Percentiles rank a stretch among this genome's conserved stretches.
Conservation (phyloP, 2,888 invertebrate species). For the Phortica okadai region DNA sequence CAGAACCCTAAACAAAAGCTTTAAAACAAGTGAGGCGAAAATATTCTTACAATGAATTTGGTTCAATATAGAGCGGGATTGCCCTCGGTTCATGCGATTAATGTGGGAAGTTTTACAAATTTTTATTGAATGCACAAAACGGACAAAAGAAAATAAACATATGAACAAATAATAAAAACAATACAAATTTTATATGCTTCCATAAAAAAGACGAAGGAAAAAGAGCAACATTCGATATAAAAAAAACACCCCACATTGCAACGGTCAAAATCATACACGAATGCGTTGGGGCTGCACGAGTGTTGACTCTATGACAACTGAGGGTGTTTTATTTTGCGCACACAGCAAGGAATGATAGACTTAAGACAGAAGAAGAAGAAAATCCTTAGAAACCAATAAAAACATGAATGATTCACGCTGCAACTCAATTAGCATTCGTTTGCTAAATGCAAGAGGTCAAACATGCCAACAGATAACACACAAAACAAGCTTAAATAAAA, state of each 20-base stretch:
- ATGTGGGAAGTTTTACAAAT: constrained; percentile 7
- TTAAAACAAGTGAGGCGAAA: constrained; percentile 37
- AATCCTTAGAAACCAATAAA: too few species aligned
- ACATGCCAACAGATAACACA: too few species aligned
- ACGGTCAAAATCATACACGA: neutral
- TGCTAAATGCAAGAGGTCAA: too few species aligned
- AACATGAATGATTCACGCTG: too few species aligned
- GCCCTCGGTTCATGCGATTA: neutral
- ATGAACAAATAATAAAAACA: constrained; percentile 68
- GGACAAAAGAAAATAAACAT: constrained; percentile 41
- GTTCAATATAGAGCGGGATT: neutral
- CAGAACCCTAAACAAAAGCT: neutral
- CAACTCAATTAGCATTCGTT: too few species aligned
- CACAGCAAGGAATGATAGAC: too few species aligned
- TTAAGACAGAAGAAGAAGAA: too few species aligned
- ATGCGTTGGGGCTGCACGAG: neutral
- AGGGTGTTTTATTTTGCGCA: too few species aligned
- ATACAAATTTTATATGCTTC: constrained; percentile 67
- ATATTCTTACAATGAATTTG: constrained; percentile 47
- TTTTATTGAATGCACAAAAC: neutral
- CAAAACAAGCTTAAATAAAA: too few species aligned
- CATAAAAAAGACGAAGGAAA: constrained; percentile 39
- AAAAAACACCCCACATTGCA: constrained; percentile 2
- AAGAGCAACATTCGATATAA: too few species aligned
- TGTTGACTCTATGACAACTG: neutral